Percentiles rank a stretch among this genome's conserved stretches.
These are phyloP conservation scores for Mungos mungo DNA, from an alignment of 2,113 vertebrate species.

Conservation along the genomic window DNA sequence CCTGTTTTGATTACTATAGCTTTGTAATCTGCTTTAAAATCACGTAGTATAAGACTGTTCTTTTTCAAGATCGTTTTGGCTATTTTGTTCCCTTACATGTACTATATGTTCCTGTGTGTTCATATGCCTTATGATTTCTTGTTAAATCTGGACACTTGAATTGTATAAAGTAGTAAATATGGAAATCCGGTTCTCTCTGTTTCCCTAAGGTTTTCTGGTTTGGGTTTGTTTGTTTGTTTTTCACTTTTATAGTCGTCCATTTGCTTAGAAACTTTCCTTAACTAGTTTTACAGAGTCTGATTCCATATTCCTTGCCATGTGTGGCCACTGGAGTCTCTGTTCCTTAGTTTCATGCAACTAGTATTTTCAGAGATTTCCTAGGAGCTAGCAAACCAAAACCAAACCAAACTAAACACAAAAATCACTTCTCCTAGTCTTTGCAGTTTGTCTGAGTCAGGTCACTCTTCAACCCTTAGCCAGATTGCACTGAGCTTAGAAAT, in stretches of 20 bases:
- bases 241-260: background rate
- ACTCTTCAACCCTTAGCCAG: background rate
- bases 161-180: background rate
- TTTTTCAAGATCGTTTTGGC: background rate
- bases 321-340: background rate
- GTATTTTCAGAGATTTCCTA: background rate
- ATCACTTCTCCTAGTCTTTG: background rate
- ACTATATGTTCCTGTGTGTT: background rate
- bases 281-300: background rate
- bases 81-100: background rate
- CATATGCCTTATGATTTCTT: background rate
- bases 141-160: background rate
- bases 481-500: background rate
- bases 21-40: background rate
- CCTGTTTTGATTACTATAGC: background rate
- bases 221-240: background rate
- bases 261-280: background rate
- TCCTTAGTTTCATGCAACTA: background rate
- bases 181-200: background rate
- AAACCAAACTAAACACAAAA: background rate
- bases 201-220: background rate
- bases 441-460: background rate
- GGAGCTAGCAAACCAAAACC: background rate
- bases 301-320: background rate
- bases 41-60: background rate